Percentiles rank a stretch among this genome's conserved stretches.
These are phyloP conservation scores for Emesis furor DNA, from an alignment of 2,888 invertebrate genomes.

Conservation along the genomic window DNA sequence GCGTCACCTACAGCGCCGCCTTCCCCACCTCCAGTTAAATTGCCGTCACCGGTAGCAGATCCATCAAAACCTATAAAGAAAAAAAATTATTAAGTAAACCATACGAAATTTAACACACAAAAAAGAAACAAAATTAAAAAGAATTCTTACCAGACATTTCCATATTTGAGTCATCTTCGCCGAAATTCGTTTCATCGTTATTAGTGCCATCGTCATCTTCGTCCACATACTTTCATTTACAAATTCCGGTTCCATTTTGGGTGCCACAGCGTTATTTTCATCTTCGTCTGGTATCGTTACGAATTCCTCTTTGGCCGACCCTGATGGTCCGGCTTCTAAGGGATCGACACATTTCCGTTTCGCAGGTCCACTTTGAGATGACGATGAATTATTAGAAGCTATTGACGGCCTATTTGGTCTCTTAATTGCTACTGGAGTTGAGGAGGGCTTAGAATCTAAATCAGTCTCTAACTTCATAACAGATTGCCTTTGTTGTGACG, in stretches of 20 bases:
- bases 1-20: conserved; percentile 91
- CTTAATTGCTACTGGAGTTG: conserved; percentile 93
- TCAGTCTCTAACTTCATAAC: conserved; percentile 93
- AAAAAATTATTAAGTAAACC: neutral
- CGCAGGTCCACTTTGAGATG: conserved; percentile 92
- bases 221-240: conserved; percentile 92
- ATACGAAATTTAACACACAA: neutral
- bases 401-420: conserved; percentile 93
- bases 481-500: conserved; percentile 93
- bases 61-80: conserved; percentile 88
- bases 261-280: conserved; percentile 92
- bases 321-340: conserved; percentile 92
- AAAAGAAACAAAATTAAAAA: neutral
- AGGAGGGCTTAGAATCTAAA: conserved; percentile 93
- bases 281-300: conserved; percentile 91
- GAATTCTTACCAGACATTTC: conserved; percentile 91
- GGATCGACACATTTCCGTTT: conserved; percentile 93
- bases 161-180: conserved; percentile 94
- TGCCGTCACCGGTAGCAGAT: conserved; percentile 89
- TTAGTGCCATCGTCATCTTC: conserved; percentile 93
- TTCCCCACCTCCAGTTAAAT: conserved; percentile 89
- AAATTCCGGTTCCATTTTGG: conserved; percentile 94
- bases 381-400: conserved; percentile 92
- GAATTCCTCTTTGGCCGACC: conserved; percentile 90
- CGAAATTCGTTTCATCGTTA: conserved; percentile 93